Conservation (phyloP, 2,888 invertebrate species). For the Hypolimnas misippus region DNA sequence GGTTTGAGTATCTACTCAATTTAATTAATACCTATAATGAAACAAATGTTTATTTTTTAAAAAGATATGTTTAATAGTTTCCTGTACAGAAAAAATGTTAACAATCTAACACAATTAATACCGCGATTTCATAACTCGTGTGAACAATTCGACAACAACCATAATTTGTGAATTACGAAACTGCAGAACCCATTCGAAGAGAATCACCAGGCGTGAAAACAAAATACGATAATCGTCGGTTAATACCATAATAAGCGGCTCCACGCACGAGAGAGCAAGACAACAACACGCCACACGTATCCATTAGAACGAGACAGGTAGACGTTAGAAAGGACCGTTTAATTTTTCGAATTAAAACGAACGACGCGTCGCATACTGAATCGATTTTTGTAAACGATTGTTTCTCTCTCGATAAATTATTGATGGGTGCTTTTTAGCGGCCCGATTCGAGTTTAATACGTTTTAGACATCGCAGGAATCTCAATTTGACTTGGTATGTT, state of each 20-base stretch:
- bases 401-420: slow-evolving; percentile 40
- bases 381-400: slow-evolving; percentile 38
- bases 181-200: slow-evolving; percentile 20
- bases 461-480: slow-evolving; percentile 11
- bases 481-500: neutral
- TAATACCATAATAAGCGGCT: slow-evolving; percentile 4
- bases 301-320: slow-evolving; percentile 44
- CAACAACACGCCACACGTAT: slow-evolving; percentile 23
- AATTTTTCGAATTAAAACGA: slow-evolving; percentile 49
- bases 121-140: neutral
- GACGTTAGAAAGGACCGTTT: slow-evolving; percentile 18
- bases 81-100: neutral
- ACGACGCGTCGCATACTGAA: slow-evolving; percentile 42
- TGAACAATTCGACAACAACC: neutral
- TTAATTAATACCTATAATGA: too few species aligned
- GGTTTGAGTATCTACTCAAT: too few species aligned
- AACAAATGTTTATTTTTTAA: too few species aligned
- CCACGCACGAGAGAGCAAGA: slow-evolving; percentile 40
- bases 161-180: slow-evolving; percentile 7
- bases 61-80: too few species aligned
- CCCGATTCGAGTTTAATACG: slow-evolving; percentile 13
- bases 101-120: neutral
- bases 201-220: slow-evolving; percentile 36
- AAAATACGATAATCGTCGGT: slow-evolving; percentile 34
- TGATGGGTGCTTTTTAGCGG: slow-evolving; percentile 33